Percentiles rank a stretch among this genome's conserved stretches.
Evolutionary conservation across 2,888 invertebrate species (phyloP).

Genomic region (Endomychus coccineus): DNA sequence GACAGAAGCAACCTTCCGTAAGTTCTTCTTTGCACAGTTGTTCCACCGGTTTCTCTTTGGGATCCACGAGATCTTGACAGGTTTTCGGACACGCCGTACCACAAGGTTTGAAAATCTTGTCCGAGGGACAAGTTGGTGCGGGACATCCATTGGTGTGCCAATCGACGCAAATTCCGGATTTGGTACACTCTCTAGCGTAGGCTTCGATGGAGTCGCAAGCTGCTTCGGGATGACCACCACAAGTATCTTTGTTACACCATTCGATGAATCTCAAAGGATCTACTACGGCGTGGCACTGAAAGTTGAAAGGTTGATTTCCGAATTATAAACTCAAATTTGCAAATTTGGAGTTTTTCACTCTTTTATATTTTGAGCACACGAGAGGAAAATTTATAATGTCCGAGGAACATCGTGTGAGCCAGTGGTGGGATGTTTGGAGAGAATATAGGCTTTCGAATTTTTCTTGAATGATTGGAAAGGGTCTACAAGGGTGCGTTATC

Average conservation of each 20-base stretch:
- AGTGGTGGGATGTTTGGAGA: too few species aligned
- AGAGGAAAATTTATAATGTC: too few species aligned
- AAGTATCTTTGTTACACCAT: constrained; percentile 64
- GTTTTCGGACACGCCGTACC: constrained; percentile 57
- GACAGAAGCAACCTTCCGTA: constrained; percentile 81
- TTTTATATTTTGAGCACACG: too few species aligned
- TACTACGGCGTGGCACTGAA: constrained; percentile 64
- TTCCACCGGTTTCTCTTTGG: constrained; percentile 31
- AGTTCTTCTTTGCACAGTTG: constrained; percentile 29
- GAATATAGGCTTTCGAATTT: too few species aligned
- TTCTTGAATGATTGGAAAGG: too few species aligned
- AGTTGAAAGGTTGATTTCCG: too few species aligned
- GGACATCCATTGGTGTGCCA: constrained; percentile 67
- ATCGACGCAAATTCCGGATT: constrained; percentile 62
- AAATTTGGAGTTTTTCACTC: too few species aligned
- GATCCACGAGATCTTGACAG: constrained; percentile 56
- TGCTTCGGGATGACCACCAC: constrained; percentile 48
- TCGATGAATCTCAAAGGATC: constrained; percentile 61
- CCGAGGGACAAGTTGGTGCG: constrained; percentile 49
- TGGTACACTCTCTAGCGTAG: constrained; percentile 66
- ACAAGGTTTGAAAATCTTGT: constrained; percentile 49
- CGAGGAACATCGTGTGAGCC: too few species aligned
- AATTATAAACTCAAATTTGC: too few species aligned
- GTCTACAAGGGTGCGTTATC: too few species aligned
- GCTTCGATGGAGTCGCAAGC: constrained; percentile 61